Base-by-base conservation (phyloP, 1,140 invertebrate genomes). In the Acromyrmex heyeri region DNA sequence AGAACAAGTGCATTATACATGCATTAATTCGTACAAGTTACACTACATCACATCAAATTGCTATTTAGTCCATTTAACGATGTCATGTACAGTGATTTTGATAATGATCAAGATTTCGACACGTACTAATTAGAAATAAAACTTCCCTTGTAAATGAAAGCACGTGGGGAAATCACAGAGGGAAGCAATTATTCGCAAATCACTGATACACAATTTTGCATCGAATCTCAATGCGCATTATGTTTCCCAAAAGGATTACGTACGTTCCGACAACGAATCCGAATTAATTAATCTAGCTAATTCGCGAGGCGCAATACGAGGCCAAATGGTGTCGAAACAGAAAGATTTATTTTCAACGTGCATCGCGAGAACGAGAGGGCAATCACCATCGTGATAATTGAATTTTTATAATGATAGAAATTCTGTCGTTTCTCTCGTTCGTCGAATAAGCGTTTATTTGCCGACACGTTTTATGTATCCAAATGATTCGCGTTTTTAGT, bases 231-330 rank as follows among this genome's bases (percentile, higher is more conserved):
- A 77, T 64, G 48, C 55, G 59, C 79, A 79, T 91, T 91, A 91
- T 89, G 70, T 69, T 38, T 53, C 78, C 48, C 57, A 75, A 89
- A 92, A 88, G 87, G 89, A 91, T 91, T 88, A 89, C 61, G 77
- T 77, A 75, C 70, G 76, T 82, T 88, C 76, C 87, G 76, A 88
- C 87, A 87, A 65, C 85, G 89, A 92, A 90, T 85, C 87, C 81
- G 81, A 92, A 91, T 91, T 89, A 89, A 92, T 91, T 91, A 90
- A 91, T 90, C 91, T 69, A 75, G 62, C 82, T 92, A 90, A 89
- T 90, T 78, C 86, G 77, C 59, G 64, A 62, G 75, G 62, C 27
- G 27, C 83, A 90, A 79, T 73, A 86, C 59, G 86, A 90, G 76
- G 85, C 85, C 50, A 57, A 44, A 75, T 57, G 55, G 50, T 30